Percentiles rank a stretch among this genome's conserved stretches.
These are phyloP conservation scores for Cygnus olor DNA, from an alignment of 2,797 vertebrate species.

Conservation along the genomic window DNA sequence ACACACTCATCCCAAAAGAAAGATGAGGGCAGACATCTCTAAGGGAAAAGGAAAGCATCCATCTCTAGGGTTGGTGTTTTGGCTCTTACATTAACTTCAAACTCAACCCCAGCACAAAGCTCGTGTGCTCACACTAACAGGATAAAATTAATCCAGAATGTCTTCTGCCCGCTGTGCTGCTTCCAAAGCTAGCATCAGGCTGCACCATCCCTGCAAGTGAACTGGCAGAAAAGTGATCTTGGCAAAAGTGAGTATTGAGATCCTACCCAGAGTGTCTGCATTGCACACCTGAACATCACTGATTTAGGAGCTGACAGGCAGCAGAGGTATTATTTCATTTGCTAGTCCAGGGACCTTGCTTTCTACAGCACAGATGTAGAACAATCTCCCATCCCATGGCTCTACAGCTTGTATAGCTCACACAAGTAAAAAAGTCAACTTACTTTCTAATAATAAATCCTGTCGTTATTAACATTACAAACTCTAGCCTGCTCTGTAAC, in stretches of 20 bases:
- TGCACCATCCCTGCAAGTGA: not conserved
- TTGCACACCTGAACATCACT: not conserved
- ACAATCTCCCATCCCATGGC: too few relatives aligned
- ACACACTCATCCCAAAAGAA: not conserved
- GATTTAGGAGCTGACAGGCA: not conserved
- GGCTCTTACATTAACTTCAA: not conserved
- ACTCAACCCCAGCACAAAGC: not conserved
- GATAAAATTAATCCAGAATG: not conserved
- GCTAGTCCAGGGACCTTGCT: not conserved
- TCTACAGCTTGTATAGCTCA: not conserved
- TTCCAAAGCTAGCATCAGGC: not conserved
- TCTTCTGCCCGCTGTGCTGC: not conserved
- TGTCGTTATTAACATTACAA: not conserved
- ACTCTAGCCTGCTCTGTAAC: rapidly evolving
- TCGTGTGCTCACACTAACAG: not conserved
- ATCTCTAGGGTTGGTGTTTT: not conserved
- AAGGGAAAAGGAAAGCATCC: not conserved
- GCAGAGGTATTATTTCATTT: not conserved
- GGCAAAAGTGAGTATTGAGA: not conserved
- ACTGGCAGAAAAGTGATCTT: not conserved
- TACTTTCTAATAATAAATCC: not conserved
- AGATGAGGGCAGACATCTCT: not conserved
- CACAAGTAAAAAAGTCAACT: not conserved
- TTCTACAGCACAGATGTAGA: not conserved
- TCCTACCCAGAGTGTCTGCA: not conserved